A percentile compares a stretch with the other conserved stretches of the same genome.
These are phyloP conservation scores for Ptychoptera albimana DNA, from an alignment of 2,888 invertebrate genomes.

Conservation along the genomic window DNA sequence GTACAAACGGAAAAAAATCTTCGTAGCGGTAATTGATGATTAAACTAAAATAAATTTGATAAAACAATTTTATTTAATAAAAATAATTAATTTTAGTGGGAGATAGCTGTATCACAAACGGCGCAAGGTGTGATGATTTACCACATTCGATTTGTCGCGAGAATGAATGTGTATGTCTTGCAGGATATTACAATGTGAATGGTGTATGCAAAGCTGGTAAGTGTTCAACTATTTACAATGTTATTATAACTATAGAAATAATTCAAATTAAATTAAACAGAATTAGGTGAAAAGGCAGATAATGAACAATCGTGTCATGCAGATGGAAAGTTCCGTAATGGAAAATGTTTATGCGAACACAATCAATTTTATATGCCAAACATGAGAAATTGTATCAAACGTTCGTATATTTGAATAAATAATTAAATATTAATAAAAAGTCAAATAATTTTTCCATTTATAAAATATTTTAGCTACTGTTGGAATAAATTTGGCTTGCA, in stretches of 20 bases:
- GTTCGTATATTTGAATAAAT: conserved; percentile 19
- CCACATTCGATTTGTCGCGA: conserved; percentile 24
- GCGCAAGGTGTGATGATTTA: conserved; percentile 20
- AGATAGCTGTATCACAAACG: conserved; percentile 8
- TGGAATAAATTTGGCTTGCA: conserved; percentile 23
- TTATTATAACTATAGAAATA: neutral
- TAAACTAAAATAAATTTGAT: neutral
- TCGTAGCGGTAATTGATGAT: neutral
- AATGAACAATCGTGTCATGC: conserved; percentile 23
- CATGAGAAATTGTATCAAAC: conserved; percentile 25
- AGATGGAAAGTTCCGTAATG: conserved; percentile 13
- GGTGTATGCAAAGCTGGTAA: conserved; percentile 26
- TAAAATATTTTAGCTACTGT: conserved; percentile 14
- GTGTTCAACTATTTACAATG: neutral
- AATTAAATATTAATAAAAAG: too few species aligned
- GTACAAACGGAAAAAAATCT: neutral
- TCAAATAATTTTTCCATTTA: neutral
- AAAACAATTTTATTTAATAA: neutral
- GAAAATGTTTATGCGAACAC: conserved; percentile 25
- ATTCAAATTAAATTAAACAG: conserved; percentile 10
- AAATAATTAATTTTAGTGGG: conserved; percentile 6
- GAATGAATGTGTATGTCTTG: conserved; percentile 22
- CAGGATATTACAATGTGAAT: conserved; percentile 22
- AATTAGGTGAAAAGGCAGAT: conserved; percentile 27
- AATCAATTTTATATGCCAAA: conserved; percentile 24